These are phyloP conservation scores for Piprites chloris DNA, from an alignment of 2,113 vertebrate genomes.

Conservation along the genomic window DNA sequence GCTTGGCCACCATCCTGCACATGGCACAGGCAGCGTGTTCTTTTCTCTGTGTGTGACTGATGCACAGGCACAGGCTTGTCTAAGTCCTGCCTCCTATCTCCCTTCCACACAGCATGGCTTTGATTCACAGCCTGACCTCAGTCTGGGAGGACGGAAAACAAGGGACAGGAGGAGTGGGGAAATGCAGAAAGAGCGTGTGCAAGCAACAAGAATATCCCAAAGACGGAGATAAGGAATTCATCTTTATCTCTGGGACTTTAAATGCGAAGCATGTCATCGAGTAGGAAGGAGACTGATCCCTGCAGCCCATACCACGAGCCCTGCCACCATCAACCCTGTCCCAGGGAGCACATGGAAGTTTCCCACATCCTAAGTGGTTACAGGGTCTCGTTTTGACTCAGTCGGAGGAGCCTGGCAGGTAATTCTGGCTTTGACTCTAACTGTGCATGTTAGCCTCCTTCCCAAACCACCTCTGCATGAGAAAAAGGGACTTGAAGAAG, in stretches of 20 bases:
- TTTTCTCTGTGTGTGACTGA: accelerated
- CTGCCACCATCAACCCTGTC: background rate
- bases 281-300: background rate
- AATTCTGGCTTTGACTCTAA: background rate
- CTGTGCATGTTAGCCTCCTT: background rate
- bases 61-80: background rate
- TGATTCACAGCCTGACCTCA: background rate
- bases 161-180: background rate
- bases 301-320: background rate
- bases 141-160: background rate
- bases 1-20: background rate
- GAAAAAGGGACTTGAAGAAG: background rate
- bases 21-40: accelerated
- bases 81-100: background rate
- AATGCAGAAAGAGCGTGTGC: background rate
- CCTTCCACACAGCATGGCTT: background rate
- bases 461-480: background rate
- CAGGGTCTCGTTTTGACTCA: background rate
- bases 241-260: background rate
- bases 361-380: background rate
- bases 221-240: background rate
- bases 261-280: background rate
- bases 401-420: background rate
- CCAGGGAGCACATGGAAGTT: background rate
- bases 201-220: background rate